phyloP scores from a whole-genome alignment of 2,113 vertebrate genomes.

The Seriola quinqueradiata region DNA sequence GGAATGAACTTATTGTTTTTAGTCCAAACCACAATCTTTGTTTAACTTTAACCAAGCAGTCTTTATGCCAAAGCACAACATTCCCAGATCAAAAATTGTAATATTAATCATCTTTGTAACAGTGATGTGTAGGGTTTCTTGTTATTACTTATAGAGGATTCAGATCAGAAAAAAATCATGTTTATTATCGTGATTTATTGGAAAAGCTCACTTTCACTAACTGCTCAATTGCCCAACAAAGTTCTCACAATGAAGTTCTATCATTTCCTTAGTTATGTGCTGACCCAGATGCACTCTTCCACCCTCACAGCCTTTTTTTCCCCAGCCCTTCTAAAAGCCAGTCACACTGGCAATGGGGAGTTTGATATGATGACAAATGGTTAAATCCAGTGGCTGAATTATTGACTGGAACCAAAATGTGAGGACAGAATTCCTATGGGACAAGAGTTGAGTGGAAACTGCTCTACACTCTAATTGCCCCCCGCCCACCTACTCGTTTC shows the following conservation, averaged over 20 bases:
- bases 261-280: not conserved
- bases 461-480: slow-evolving; percentile 78
- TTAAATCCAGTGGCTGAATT: slow-evolving; percentile 68
- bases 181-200: not conserved
- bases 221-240: slow-evolving; percentile 7
- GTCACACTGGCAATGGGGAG: slow-evolving; percentile 32
- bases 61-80: too few species aligned
- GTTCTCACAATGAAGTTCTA: not conserved
- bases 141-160: not conserved
- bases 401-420: slow-evolving; percentile 76
- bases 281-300: not conserved
- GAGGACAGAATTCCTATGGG: slow-evolving; percentile 63
- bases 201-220: not conserved
- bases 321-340: not conserved
- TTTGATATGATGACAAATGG: slow-evolving; percentile 61
- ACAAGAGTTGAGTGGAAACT: slow-evolving; percentile 69
- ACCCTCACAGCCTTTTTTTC: not conserved
- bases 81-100: not conserved
- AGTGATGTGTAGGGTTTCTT: not conserved
- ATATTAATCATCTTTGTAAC: not conserved
- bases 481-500: slow-evolving; percentile 46
- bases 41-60: too few species aligned
- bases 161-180: not conserved
- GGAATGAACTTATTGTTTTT: too few species aligned
- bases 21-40: too few species aligned